phyloP scores from a whole-genome alignment of 2,888 invertebrate species.

The Lochmaea crataegi region DNA sequence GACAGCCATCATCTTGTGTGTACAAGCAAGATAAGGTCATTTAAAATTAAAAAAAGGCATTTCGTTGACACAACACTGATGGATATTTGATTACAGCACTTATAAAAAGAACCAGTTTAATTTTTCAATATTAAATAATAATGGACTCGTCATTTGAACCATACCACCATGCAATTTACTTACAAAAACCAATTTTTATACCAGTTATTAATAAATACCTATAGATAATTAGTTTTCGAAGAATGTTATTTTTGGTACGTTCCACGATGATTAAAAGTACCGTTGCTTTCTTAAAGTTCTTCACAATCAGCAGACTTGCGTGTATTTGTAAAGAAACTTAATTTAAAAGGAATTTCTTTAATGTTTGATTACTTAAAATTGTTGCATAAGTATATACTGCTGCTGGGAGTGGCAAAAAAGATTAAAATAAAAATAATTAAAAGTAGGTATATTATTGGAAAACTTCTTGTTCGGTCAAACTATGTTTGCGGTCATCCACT shows the following conservation, averaged over 20 bases:
- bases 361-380: not conserved
- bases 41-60: slow-evolving; percentile 31
- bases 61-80: slow-evolving; percentile 47
- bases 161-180: slow-evolving; percentile 45
- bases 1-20: not conserved
- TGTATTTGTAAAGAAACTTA: slow-evolving; percentile 21
- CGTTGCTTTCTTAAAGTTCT: slow-evolving; percentile 29
- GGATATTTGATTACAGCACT: slow-evolving; percentile 47
- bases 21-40: not conserved
- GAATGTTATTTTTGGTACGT: slow-evolving; percentile 31
- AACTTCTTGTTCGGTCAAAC: not conserved
- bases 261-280: slow-evolving; percentile 28
- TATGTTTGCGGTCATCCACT: no score
- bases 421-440: not conserved
- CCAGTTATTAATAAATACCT: slow-evolving; percentile 28
- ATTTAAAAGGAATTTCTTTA: slow-evolving; percentile 18
- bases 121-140: slow-evolving; percentile 49
- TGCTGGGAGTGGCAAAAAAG: not conserved
- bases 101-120: slow-evolving; percentile 47
- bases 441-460: not conserved
- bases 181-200: slow-evolving; percentile 36
- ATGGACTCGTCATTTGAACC: slow-evolving; percentile 45
- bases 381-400: not conserved
- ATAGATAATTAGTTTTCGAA: slow-evolving; percentile 36
- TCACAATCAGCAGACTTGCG: slow-evolving; percentile 2